phyloP scores from a whole-genome alignment of 1,140 invertebrate species.

The Diabrotica virgifera region DNA sequence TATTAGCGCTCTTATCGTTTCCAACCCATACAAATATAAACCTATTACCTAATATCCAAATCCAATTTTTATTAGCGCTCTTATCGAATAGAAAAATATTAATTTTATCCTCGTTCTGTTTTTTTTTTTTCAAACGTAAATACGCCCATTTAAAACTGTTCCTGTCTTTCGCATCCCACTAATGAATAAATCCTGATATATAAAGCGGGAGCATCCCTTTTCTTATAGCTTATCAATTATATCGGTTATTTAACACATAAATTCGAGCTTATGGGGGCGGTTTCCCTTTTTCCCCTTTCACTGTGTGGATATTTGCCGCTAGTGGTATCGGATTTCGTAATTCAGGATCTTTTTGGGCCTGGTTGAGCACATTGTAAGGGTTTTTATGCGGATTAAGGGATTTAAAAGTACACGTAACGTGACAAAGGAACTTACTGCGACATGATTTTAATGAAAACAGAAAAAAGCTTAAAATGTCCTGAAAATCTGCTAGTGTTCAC shows the following conservation, averaged over 20 bases:
- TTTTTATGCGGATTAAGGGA: neutral
- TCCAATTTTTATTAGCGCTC: too few species aligned
- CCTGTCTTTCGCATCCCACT: too few species aligned
- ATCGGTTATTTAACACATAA: slow-evolving; percentile 16
- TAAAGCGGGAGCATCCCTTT: neutral
- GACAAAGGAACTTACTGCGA: neutral
- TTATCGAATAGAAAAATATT: too few species aligned
- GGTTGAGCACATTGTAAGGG: slow-evolving; percentile 1
- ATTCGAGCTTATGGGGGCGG: slow-evolving; percentile 1
- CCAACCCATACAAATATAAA: too few species aligned
- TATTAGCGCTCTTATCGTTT: too few species aligned
- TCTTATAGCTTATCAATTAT: slow-evolving; percentile 14
- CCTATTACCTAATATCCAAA: too few species aligned
- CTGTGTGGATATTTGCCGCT: slow-evolving; percentile 4
- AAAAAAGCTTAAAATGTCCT: neutral
- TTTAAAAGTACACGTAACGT: neutral
- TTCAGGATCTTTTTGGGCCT: slow-evolving; percentile 2
- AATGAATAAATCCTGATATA: too few species aligned
- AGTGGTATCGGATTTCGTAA: slow-evolving; percentile 10
- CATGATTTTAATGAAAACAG: slow-evolving; percentile 1
- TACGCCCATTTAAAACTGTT: too few species aligned
- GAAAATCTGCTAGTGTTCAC: too few species aligned
- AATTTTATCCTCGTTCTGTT: too few species aligned
- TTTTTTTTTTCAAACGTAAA: too few species aligned
- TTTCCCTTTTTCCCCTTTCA: neutral